Evolutionary conservation across 2,797 vertebrate genomes (phyloP).

Genomic region (Cossypha niveicapilla): DNA sequence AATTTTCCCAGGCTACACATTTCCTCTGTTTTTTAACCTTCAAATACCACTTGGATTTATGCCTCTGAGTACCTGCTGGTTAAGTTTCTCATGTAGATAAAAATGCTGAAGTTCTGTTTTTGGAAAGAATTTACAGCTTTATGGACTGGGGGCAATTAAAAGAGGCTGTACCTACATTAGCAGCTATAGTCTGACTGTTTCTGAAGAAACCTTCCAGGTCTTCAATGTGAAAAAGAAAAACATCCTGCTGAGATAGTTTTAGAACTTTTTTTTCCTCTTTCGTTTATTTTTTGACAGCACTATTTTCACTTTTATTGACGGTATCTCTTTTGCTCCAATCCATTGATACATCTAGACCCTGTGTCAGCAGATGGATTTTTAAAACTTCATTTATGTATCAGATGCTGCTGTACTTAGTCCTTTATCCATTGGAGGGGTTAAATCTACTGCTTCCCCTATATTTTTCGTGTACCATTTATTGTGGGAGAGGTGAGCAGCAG

Average conservation of each 20-base stretch:
- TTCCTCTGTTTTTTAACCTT: slow-evolving; percentile 59
- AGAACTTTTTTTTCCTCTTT: neutral
- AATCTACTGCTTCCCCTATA: neutral
- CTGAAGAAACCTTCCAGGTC: neutral
- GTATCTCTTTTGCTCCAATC: neutral
- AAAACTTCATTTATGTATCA: neutral
- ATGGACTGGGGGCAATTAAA: neutral
- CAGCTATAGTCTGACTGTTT: neutral
- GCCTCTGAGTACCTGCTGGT: slow-evolving; percentile 6
- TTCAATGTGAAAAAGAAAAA: neutral
- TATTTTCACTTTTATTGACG: neutral
- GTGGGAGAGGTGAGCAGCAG: neutral
- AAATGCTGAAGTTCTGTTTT: neutral
- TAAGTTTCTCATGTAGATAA: neutral
- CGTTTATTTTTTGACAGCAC: neutral
- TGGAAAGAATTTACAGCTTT: neutral
- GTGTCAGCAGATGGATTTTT: neutral
- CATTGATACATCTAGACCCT: neutral
- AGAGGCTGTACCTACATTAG: neutral
- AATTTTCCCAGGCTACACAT: slow-evolving; percentile 67
- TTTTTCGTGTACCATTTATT: neutral
- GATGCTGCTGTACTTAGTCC: neutral
- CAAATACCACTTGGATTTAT: neutral
- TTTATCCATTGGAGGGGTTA: neutral
- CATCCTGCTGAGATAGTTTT: neutral